phyloP scores from a whole-genome alignment of 2,113 vertebrate genomes.

The Sinocyclocheilus grahami region DNA sequence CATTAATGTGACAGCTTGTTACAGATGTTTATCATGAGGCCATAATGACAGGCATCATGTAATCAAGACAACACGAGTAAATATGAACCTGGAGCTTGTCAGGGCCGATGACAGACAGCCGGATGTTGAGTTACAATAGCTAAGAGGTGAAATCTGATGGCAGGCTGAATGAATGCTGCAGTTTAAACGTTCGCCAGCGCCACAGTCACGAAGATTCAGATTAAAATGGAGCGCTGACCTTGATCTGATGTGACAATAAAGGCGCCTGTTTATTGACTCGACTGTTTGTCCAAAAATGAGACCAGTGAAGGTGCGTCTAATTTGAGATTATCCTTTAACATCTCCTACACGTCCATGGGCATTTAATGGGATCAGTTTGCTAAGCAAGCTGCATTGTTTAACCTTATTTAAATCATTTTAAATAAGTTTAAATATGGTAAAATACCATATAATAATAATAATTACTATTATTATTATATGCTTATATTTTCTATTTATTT shows the following conservation, averaged over 20 bases:
- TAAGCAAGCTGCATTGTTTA: neutral
- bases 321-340: no score
- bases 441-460: neutral
- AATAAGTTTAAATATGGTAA: neutral
- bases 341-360: no score
- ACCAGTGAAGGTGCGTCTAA: constrained; percentile 30
- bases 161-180: constrained; percentile 24
- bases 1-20: constrained; percentile 18
- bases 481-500: neutral
- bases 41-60: constrained; percentile 40
- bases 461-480: neutral
- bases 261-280: constrained; percentile 30
- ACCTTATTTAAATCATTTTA: no score
- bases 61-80: constrained; percentile 52
- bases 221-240: constrained; percentile 49
- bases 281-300: constrained; percentile 35
- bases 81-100: constrained; percentile 50
- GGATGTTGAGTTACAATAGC: constrained; percentile 14
- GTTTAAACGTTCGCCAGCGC: constrained; percentile 36
- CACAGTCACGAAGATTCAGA: constrained; percentile 12
- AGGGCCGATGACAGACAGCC: constrained; percentile 36
- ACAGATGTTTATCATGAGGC: constrained; percentile 53
- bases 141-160: constrained; percentile 31
- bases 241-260: constrained; percentile 52
- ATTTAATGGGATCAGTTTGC: neutral